phyloP scores from a whole-genome alignment of 2,797 vertebrate genomes.

The Phoxinus dragarum region DNA sequence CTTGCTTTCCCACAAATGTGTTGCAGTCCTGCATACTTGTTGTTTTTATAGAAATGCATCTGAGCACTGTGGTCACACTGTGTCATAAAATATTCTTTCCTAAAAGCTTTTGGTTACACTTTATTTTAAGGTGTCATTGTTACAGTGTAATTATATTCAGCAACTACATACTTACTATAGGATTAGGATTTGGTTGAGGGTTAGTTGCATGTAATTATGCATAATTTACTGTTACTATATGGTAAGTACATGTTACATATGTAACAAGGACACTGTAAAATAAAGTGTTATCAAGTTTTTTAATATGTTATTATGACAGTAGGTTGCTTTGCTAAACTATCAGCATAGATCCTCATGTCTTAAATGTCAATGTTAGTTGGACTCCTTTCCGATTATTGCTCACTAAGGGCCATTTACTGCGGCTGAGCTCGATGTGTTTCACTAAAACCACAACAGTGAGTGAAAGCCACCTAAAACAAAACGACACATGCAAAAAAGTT shows the following conservation, averaged over 20 bases:
- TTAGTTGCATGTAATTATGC: too few species aligned
- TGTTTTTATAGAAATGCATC: conserved; percentile 2
- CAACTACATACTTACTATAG: too few species aligned
- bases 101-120: neutral
- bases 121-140: too few species aligned
- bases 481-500: conserved; percentile 1
- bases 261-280: too few species aligned
- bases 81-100: conserved; percentile 10
- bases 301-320: neutral
- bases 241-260: too few species aligned
- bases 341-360: neutral
- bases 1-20: neutral
- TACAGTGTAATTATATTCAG: too few species aligned
- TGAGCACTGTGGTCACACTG: neutral
- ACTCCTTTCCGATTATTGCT: conserved; percentile 5
- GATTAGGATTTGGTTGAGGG: too few species aligned
- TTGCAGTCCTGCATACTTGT: neutral
- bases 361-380: conserved; percentile 4
- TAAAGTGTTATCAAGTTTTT: too few species aligned
- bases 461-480: neutral
- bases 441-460: conserved; percentile 7
- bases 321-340: neutral
- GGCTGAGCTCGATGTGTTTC: neutral
- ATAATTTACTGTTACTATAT: too few species aligned
- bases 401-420: neutral